phyloP scores from a whole-genome alignment of 2,113 vertebrate genomes.

The Ictalurus furcatus region DNA sequence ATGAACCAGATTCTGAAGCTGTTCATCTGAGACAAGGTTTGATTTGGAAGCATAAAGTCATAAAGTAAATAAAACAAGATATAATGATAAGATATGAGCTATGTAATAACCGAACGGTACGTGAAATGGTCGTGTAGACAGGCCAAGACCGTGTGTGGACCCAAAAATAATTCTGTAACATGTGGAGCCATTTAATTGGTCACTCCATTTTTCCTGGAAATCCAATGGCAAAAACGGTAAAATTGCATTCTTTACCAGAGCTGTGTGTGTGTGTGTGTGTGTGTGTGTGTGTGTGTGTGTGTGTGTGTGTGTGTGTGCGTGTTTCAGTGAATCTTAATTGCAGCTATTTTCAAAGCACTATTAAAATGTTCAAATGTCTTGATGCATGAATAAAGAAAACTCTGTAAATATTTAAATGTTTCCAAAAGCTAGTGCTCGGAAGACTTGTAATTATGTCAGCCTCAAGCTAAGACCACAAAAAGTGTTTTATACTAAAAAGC shows the following conservation, averaged over 20 bases:
- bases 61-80: background rate
- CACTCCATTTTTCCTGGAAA: slow-evolving; percentile 57
- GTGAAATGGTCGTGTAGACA: slow-evolving; percentile 51
- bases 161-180: slow-evolving; percentile 57
- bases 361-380: slow-evolving; percentile 39
- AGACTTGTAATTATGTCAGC: slow-evolving; percentile 51
- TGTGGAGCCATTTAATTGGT: slow-evolving; percentile 67
- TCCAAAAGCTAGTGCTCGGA: slow-evolving; percentile 42
- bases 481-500: slow-evolving; percentile 37
- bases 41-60: background rate
- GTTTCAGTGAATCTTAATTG: slow-evolving; percentile 27
- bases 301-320: background rate
- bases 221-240: slow-evolving; percentile 52
- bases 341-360: slow-evolving; percentile 41
- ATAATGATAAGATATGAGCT: slow-evolving; percentile 70
- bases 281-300: slow-evolving; percentile 15
- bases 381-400: slow-evolving; percentile 47
- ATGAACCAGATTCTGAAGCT: background rate
- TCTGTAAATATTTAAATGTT: slow-evolving; percentile 48
- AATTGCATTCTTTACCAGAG: slow-evolving; percentile 33
- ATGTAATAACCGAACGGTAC: slow-evolving; percentile 66
- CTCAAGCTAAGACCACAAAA: slow-evolving; percentile 45
- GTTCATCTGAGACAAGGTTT: background rate
- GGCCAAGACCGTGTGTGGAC: slow-evolving; percentile 55
- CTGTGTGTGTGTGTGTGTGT: slow-evolving; percentile 28